Evolutionary conservation across 2,797 vertebrate genomes (phyloP).

Genomic region (Scomberomorus guttatus): DNA sequence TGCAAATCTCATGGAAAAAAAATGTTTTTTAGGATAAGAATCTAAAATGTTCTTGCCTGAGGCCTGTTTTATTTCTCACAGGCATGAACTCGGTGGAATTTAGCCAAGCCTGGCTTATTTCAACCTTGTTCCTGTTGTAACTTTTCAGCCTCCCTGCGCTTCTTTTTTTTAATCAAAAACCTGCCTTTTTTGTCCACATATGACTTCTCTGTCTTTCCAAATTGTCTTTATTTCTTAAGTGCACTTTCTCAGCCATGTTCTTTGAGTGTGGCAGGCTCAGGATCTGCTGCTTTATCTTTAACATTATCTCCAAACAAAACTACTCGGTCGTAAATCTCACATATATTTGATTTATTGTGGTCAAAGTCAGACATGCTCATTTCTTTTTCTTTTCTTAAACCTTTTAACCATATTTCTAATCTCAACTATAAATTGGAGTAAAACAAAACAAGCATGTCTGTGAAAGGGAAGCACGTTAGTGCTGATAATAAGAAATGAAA

Average conservation of each 20-base stretch:
- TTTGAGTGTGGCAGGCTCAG: background rate
- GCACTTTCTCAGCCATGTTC: background rate
- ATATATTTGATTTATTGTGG: background rate
- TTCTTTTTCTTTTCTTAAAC: background rate
- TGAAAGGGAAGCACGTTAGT: slow-evolving; percentile 31
- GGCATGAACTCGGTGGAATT: slow-evolving; percentile 5
- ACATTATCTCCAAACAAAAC: slow-evolving; percentile 19
- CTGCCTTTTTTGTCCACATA: background rate
- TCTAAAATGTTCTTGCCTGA: no score
- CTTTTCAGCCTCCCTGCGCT: slow-evolving; percentile 35
- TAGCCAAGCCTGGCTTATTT: slow-evolving; percentile 33
- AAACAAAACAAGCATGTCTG: slow-evolving; percentile 21
- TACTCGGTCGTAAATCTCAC: background rate
- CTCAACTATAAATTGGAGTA: background rate
- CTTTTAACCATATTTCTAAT: background rate
- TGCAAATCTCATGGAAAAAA: no score
- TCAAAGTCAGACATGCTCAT: background rate
- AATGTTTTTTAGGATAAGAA: no score
- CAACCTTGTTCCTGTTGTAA: slow-evolving; percentile 47
- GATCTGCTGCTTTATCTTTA: slow-evolving; percentile 3
- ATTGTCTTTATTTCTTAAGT: background rate
- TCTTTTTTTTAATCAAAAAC: background rate
- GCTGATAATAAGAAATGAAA: slow-evolving; percentile 54
- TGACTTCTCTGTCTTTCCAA: no score
- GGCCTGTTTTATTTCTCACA: background rate